Evolutionary conservation across 2,113 vertebrate genomes (phyloP).

Genomic region (Oryctolagus cuniculus): mOryCun1.1 NC_091438.1:79248001-79248500

Average conservation of each 20-base stretch:
- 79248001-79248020: no score
- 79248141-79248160: no score
- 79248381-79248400: conserved; percentile 86
- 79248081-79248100: no score
- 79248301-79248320: conserved; percentile 4
- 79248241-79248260: conserved; percentile 19
- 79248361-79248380: conserved; percentile 51
- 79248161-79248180: no score
- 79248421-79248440: conserved; percentile 94
- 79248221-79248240: conserved; percentile 13
- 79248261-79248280: conserved; percentile 58
- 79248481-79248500: conserved; percentile 29
- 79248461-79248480: conserved; percentile 49
- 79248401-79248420: conserved; percentile 92
- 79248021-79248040: no score
- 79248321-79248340: conserved; percentile 61
- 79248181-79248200: no score
- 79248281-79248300: conserved; percentile 33
- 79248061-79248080: no score
- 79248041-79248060: no score
- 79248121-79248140: no score
- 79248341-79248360: conserved; percentile 48
- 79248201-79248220: no score
- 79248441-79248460: conserved; percentile 88
- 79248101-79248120: no score